These are phyloP conservation scores for Caenorhabditis sp. DNA, from an alignment of 2,888 invertebrate genomes.

Conservation along the genomic window DNA sequence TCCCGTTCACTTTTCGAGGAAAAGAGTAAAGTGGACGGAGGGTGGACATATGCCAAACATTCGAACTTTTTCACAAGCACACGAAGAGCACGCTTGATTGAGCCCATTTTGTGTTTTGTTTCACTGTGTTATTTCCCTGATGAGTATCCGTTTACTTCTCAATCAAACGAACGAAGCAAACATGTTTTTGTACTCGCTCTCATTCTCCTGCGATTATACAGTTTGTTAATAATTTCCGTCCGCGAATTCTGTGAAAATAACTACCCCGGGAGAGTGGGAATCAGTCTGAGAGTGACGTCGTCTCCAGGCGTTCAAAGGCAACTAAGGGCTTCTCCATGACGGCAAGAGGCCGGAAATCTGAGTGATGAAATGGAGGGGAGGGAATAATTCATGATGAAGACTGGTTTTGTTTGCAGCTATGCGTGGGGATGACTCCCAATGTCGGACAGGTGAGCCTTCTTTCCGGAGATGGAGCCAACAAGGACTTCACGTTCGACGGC, in stretches of 20 bases:
- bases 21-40: too few relatives aligned
- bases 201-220: constrained; percentile 10
- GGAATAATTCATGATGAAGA: neutral
- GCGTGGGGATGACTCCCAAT: constrained; percentile 84
- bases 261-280: neutral
- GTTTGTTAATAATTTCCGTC: too few relatives aligned
- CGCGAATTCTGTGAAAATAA: neutral
- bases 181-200: neutral
- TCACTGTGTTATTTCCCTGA: too few relatives aligned
- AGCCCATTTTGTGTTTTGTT: too few relatives aligned
- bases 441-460: constrained; percentile 83
- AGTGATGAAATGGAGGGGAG: neutral
- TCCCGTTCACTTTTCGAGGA: too few relatives aligned
- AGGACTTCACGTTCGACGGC: constrained; percentile 88
- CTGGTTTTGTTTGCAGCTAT: constrained; percentile 67
- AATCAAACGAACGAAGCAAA: too few relatives aligned
- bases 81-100: too few relatives aligned
- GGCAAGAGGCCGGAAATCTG: neutral
- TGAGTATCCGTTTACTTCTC: neutral
- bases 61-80: too few relatives aligned
- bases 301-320: neutral
- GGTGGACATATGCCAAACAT: too few relatives aligned
- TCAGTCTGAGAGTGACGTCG: neutral
- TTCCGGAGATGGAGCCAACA: constrained; percentile 83
- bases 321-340: neutral